Conservation (phyloP, 30 jellyfish, hydroid and myxozoan species). For the Chrysaora quinquecirrha region DNA sequence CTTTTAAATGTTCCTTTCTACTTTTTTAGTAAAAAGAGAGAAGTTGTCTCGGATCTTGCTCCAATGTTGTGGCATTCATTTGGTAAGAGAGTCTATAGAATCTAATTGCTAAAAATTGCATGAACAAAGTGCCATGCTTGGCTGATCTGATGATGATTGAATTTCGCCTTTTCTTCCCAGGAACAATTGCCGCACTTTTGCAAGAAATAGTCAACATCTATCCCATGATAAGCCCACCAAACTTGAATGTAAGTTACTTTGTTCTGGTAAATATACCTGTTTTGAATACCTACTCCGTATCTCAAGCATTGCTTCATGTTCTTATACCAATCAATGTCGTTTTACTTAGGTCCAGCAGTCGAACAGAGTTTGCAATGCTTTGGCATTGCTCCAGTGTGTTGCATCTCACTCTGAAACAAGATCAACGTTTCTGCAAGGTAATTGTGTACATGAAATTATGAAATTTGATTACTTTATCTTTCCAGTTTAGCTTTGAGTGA, state of each 20-base stretch:
- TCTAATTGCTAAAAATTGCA: neutral
- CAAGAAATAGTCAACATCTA: constrained; percentile 95
- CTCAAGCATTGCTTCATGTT: neutral
- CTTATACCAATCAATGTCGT: neutral
- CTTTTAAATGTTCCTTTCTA: too few species aligned
- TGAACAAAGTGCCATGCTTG: too few species aligned
- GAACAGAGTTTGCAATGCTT: constrained; percentile 96
- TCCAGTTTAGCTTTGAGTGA: too few species aligned
- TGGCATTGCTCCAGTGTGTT: constrained; percentile 96
- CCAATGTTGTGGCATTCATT: constrained; percentile 99
- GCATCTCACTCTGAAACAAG: constrained; percentile 99
- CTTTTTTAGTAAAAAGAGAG: constrained; percentile 94
- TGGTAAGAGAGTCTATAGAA: constrained; percentile 54
- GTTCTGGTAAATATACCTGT: too few species aligned
- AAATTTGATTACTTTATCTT: too few species aligned
- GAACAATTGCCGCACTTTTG: constrained; percentile 93
- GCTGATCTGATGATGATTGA: too few species aligned
- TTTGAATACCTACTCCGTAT: neutral
- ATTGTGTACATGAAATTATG: too few species aligned
- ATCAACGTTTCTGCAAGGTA: constrained; percentile 97
- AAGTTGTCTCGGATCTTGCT: constrained; percentile 97
- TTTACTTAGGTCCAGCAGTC: constrained; percentile 95
- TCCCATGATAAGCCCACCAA: constrained; percentile 98
- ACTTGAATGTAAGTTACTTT: constrained; percentile 90
- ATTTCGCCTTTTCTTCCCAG: constrained; percentile 20